phyloP scores from a whole-genome alignment of 2,113 vertebrate species.

The Silurus asotus region DNA sequence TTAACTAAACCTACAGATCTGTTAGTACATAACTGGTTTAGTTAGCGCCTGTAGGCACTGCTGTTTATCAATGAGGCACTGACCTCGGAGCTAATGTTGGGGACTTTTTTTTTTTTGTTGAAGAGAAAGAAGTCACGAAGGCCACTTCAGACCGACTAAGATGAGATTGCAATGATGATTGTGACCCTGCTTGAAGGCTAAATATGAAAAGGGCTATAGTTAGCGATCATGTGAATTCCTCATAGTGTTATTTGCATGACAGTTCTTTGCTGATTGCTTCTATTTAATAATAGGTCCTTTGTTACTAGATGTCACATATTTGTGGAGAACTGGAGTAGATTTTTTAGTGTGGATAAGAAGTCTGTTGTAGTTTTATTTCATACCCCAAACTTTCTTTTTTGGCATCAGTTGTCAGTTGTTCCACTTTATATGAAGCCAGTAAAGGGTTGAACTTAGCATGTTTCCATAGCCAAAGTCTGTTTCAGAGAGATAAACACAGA shows the following conservation, averaged over 20 bases:
- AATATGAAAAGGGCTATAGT: slow-evolving; percentile 57
- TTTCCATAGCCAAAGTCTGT: neutral
- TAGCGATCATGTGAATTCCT: slow-evolving; percentile 63
- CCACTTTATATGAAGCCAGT: neutral
- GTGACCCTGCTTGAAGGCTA: slow-evolving; percentile 24
- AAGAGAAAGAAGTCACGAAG: slow-evolving; percentile 19
- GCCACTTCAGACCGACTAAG: neutral
- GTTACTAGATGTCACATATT: slow-evolving; percentile 13
- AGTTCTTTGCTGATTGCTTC: slow-evolving; percentile 15
- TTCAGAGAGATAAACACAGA: slow-evolving; percentile 9
- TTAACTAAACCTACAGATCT: neutral
- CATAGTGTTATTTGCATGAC: slow-evolving; percentile 52
- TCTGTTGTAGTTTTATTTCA: neutral
- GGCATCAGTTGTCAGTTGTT: neutral
- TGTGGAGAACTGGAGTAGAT: neutral
- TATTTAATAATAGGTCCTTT: slow-evolving; percentile 32
- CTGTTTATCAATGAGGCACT: neutral
- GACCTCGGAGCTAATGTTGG: neutral
- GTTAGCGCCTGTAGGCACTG: neutral
- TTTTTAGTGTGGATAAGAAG: neutral
- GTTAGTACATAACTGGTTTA: neutral
- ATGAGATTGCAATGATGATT: neutral
- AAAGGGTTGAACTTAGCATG: slow-evolving; percentile 19
- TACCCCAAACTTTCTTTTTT: neutral
- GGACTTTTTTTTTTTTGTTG: neutral